A percentile compares a stretch with the other conserved stretches of the same genome.
Conservation (phyloP, 1,140 invertebrate genomes). For the Sarcophaga peregrina region DNA sequence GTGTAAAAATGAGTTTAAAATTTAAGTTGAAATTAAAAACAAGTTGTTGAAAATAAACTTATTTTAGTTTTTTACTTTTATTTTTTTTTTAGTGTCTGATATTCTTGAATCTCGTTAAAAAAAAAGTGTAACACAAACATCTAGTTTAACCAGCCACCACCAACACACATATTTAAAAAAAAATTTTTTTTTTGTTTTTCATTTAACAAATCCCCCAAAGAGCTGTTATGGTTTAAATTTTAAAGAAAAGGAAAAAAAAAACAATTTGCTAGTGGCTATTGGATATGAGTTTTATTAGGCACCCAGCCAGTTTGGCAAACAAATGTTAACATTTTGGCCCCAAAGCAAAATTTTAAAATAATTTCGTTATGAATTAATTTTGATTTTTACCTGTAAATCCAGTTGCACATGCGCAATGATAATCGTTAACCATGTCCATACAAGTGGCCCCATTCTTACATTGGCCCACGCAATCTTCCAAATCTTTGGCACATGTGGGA, state of each 20-base stretch:
- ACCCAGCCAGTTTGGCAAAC: background rate
- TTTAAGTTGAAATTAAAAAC: conserved; percentile 27
- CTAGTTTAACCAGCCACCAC: background rate
- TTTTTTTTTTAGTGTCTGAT: background rate
- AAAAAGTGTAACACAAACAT: conserved; percentile 24
- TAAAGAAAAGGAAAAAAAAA: background rate
- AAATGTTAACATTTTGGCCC: conserved; percentile 23
- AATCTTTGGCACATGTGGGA: conserved; percentile 87
- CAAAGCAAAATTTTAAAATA: background rate
- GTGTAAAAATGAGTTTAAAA: background rate
- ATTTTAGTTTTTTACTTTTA: background rate
- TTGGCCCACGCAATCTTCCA: conserved; percentile 88
- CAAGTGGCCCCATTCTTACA: conserved; percentile 83
- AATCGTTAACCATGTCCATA: conserved; percentile 82
- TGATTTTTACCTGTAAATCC: conserved; percentile 78
- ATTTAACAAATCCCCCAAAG: background rate
- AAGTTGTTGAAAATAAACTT: conserved; percentile 17
- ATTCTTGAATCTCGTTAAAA: conserved; percentile 20
- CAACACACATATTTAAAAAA: background rate
- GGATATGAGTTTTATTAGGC: too few relatives aligned
- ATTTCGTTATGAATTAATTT: conserved; percentile 1
- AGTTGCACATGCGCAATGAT: conserved; percentile 80
- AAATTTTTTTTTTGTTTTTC: background rate
- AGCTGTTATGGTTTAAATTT: background rate
- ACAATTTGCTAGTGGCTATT: background rate